Base-by-base conservation (phyloP, 2,888 invertebrate genomes). In the Iselma pallidipennis region DNA sequence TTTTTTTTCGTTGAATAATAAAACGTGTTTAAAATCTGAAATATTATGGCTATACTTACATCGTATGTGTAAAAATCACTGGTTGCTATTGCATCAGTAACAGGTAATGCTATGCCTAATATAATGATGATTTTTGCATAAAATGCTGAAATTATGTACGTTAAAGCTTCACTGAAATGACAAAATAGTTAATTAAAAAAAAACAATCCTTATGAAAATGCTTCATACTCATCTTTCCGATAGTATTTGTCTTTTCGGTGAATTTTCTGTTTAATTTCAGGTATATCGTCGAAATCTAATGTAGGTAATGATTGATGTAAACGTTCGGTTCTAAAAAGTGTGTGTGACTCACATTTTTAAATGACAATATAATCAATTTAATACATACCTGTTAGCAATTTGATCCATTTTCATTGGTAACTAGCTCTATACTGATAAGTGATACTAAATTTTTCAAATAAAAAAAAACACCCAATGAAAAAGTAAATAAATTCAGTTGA, bases 101-200 rank as follows among this genome's bases (percentile, higher is more conserved):
- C 60, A n/a, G 70, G 70, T 1, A 70, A 48, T 19, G 69, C 70
- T 2, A 69, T 64, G n/a, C 70, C 70, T 14, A 70, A 55, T 45
- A 70, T 67, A 2, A 69, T 60, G 2, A 70, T 37, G 16, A 67
- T 54, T 59, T 70, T 69, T 10, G 67, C 68, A 31, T 70, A 70
- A 23, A 70, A 67, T 16, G 68, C 68, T 4, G 66, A 64, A 12
- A 65, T 31, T 12, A 66, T 65, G 45, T 51, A 65, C 2, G 62
- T 62, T 12, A 66, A 21, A 21, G 52, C 59, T 19, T 66, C 68
- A 55, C 68, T 68, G 33, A 6, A 67, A 66, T 55, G 14, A 37
- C 14, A 12, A 19, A 54, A 42, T 33, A 31, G 12, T 49, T 23
- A 21, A 37, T 37, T 49, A 23, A 49, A 49, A 19, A 49, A 49